Evolutionary conservation across 2,797 vertebrate genomes (phyloP).

Genomic region (Thamnophis elegans): DNA sequence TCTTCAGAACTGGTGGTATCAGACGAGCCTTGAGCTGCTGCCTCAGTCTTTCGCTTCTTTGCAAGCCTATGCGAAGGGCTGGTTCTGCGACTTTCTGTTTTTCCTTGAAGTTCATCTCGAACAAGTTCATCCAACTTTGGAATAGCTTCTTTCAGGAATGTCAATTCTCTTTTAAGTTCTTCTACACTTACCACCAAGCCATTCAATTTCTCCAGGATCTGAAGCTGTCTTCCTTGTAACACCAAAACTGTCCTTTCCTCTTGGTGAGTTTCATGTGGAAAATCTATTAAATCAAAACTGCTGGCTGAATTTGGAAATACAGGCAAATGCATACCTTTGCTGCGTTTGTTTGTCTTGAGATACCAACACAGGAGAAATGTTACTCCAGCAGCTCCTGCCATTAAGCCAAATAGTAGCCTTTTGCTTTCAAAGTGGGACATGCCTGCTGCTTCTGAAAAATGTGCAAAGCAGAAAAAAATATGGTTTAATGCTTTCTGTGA

Average conservation of each 20-base stretch:
- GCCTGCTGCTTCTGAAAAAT: slow-evolving; percentile 64
- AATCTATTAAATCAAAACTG: slow-evolving; percentile 30
- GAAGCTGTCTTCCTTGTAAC: slow-evolving; percentile 77
- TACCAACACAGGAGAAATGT: slow-evolving; percentile 81
- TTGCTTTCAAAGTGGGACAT: slow-evolving; percentile 84
- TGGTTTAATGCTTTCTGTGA: not conserved
- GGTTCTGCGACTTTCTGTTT: slow-evolving; percentile 59
- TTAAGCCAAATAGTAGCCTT: slow-evolving; percentile 80
- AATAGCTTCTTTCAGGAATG: slow-evolving; percentile 82
- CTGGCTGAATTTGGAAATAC: slow-evolving; percentile 27
- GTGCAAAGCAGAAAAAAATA: not conserved
- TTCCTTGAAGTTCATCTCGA: slow-evolving; percentile 78
- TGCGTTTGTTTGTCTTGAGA: slow-evolving; percentile 59
- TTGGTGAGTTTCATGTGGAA: slow-evolving; percentile 45
- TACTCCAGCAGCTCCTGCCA: slow-evolving; percentile 88
- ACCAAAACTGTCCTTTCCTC: slow-evolving; percentile 57
- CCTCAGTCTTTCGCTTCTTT: slow-evolving; percentile 76
- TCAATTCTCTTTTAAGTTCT: slow-evolving; percentile 89
- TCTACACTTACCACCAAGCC: slow-evolving; percentile 85
- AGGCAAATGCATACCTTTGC: slow-evolving; percentile 25
- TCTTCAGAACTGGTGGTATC: slow-evolving; percentile 77
- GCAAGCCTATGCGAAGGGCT: slow-evolving; percentile 77
- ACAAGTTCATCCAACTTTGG: slow-evolving; percentile 85
- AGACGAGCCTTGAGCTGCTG: slow-evolving; percentile 30
- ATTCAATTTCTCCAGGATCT: slow-evolving; percentile 86